Conservation (phyloP, 2,888 invertebrate genomes). For the Meliscaeva auricollis region DNA sequence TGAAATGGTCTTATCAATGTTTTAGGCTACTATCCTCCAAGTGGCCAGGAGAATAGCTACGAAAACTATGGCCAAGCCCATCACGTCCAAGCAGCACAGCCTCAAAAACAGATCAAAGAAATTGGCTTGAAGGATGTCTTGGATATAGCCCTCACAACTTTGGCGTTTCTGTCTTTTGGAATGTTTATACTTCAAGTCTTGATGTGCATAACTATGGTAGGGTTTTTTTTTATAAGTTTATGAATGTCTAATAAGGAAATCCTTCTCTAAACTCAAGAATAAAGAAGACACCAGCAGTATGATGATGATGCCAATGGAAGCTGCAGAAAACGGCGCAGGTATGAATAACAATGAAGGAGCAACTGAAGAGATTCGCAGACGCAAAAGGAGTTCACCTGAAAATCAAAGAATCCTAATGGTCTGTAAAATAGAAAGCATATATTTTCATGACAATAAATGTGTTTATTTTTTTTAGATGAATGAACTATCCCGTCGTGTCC, state of each 20-base stretch:
- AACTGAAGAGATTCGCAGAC: slow-evolving; percentile 79
- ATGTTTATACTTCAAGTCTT: slow-evolving; percentile 92
- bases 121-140: slow-evolving; percentile 89
- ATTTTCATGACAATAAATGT: too few species aligned
- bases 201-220: slow-evolving; percentile 88
- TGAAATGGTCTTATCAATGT: too few species aligned
- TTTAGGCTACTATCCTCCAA: slow-evolving; percentile 68
- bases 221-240: too few species aligned
- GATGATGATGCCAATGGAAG: slow-evolving; percentile 84
- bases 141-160: slow-evolving; percentile 91
- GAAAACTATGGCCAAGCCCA: slow-evolving; percentile 71
- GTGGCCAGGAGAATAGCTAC: slow-evolving; percentile 77
- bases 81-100: slow-evolving; percentile 55
- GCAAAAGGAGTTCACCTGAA: slow-evolving; percentile 74
- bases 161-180: slow-evolving; percentile 92
- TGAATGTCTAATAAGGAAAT: background rate
- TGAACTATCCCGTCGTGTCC: slow-evolving; percentile 85
- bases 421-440: slow-evolving; percentile 1
- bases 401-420: slow-evolving; percentile 61
- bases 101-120: slow-evolving; percentile 83
- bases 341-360: slow-evolving; percentile 63
- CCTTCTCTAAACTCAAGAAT: slow-evolving; percentile 71
- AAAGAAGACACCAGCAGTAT: slow-evolving; percentile 79
- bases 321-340: slow-evolving; percentile 71
- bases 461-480: slow-evolving; percentile 80